Evolutionary conservation across 2,113 vertebrate genomes (phyloP), one percentile per base, ranked within the genome.

Genomic region (Chrysemys picta): DNA sequence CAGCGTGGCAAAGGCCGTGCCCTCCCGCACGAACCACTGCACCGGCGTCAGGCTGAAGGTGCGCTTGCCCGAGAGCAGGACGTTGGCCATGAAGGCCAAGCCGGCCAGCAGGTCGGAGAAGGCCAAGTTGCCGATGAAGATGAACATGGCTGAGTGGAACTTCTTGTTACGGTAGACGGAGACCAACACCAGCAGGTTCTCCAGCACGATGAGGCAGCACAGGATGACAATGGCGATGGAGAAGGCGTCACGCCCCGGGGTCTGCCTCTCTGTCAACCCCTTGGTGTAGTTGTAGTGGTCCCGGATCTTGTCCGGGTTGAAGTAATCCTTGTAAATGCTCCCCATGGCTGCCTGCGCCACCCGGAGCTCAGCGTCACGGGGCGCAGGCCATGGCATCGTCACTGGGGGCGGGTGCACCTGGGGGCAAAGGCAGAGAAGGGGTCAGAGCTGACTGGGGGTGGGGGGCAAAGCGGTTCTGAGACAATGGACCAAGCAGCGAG

Each of bases 61-160:
- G 92, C 87, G 95, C 0, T 97, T 69, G 1, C 99, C 99, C 0
- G 99, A 99, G 1, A 99, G 97, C 29, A 99, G 97, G 6, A 99
- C 98, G 91, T 99, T 99, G 95, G 97, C 99, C 47, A 99, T 99
- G 94, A 99, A 99, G 38, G 99, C 99, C 3, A 98, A 94, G 0
- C 99, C 99, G 0, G 99, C 99, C 97, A 99, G 82, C 7, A 99
- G 98, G 89, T 99, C 99, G 0, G 99, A 99, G 81, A 99, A 99
- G 0, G 99, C 99, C 96, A 99, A 54, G 89, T 99, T 99, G 16
- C 99, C 99, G 13, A 99, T 99, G 96, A 99, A 99, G 96, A 99
- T 98, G 96, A 99, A 99, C 99, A 99, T 99, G 97, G 99, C 99
- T 0, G 99, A 98, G 97, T 99, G 99, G 42, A 99, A 99, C 91